A percentile compares a stretch with the other conserved stretches of the same genome.
Evolutionary conservation across 2,113 vertebrate species (phyloP).

Genomic region (Pan troglodytes): NHGRI_mPanTro3-v2.1_pri NC_072412.2:65873001-65873500

Average conservation of each 20-base stretch:
- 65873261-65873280: neutral
- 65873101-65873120: neutral
- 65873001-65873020: neutral
- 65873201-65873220: neutral
- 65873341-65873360: neutral
- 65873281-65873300: neutral
- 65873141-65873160: neutral
- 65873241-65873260: neutral
- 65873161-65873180: neutral
- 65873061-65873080: neutral
- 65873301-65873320: conserved; percentile 2
- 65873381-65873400: neutral
- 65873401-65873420: neutral
- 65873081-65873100: neutral
- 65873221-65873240: neutral
- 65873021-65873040: neutral
- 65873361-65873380: neutral
- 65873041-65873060: neutral
- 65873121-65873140: neutral
- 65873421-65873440: neutral
- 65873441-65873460: neutral
- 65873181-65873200: neutral
- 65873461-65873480: neutral
- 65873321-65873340: neutral
- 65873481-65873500: neutral